These are phyloP conservation scores for Oncorhynchus keta DNA, from an alignment of 2,113 vertebrate species.

Conservation along the genomic window DNA sequence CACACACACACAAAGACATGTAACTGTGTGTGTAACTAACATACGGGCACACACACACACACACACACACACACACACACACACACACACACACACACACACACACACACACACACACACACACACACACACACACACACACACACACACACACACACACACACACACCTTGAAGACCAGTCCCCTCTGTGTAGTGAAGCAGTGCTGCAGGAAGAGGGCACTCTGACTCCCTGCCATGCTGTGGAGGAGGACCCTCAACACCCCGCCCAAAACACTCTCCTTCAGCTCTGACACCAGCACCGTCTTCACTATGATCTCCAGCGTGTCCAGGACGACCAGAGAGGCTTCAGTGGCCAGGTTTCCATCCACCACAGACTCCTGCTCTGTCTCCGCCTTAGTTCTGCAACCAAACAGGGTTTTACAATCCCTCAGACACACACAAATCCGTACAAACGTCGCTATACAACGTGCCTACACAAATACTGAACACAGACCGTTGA, in stretches of 20 bases:
- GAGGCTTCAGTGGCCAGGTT: constrained; percentile 87
- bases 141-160: neutral
- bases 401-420: constrained; percentile 53
- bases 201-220: constrained; percentile 87
- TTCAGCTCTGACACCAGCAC: constrained; percentile 86
- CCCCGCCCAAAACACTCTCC: constrained; percentile 84
- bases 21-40: neutral
- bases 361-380: constrained; percentile 87
- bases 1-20: neutral
- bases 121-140: neutral
- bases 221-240: constrained; percentile 88
- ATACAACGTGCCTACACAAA: no score
- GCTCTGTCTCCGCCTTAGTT: constrained; percentile 86
- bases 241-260: constrained; percentile 84
- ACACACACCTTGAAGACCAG: constrained; percentile 84
- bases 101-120: neutral
- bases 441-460: neutral
- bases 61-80: neutral
- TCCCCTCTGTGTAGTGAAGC: constrained; percentile 87
- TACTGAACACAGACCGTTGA: neutral
- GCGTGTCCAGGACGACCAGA: constrained; percentile 83
- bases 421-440: constrained; percentile 12
- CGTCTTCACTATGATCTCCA: constrained; percentile 91
- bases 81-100: neutral
- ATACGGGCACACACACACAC: neutral